Percentiles rank a stretch among this genome's conserved stretches.
phyloP scores from a whole-genome alignment of 1,140 invertebrate species.

The Drosophila teissieri region DNA sequence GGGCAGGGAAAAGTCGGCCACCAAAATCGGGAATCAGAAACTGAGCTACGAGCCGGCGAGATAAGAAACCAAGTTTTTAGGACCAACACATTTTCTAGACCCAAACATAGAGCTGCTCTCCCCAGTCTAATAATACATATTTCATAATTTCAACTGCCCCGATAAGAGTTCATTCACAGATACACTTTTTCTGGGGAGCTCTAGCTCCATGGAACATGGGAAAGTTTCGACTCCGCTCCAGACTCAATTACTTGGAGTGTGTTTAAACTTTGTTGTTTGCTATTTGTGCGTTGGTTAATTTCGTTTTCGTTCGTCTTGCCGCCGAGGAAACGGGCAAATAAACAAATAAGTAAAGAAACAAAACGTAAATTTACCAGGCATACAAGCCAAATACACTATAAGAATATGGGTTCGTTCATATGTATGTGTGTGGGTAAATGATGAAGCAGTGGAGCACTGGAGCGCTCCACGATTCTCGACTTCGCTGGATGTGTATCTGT shows the following conservation, averaged over 20 bases:
- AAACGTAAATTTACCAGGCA: conserved; percentile 64
- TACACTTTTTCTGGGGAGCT: conserved; percentile 6
- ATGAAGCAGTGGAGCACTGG: conserved; percentile 67
- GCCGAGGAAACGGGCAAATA: conserved; percentile 71
- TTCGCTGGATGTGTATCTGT: conserved; percentile 30
- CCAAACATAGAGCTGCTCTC: conserved; percentile 11
- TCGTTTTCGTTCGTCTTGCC: conserved; percentile 61
- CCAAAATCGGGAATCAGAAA: conserved; percentile 39
- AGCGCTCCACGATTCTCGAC: conserved; percentile 49
- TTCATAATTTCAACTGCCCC: conserved; percentile 59
- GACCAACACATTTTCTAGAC: conserved; percentile 24
- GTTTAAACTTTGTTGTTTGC: conserved; percentile 41
- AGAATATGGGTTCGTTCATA: background rate
- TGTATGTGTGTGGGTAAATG: conserved; percentile 51
- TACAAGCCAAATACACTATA: conserved; percentile 21
- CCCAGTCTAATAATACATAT: conserved; percentile 44
- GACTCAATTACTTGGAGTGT: conserved; percentile 37
- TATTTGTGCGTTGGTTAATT: conserved; percentile 66
- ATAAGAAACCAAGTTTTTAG: conserved; percentile 41
- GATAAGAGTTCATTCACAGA: conserved; percentile 83
- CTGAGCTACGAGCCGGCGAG: conserved; percentile 45
- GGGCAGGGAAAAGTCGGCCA: conserved; percentile 9
- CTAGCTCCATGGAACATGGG: background rate
- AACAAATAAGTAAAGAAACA: conserved; percentile 75
- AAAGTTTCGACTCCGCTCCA: background rate